Conservation (phyloP, 2,113 vertebrate genomes). For the Atrichornis clamosus region DNA sequence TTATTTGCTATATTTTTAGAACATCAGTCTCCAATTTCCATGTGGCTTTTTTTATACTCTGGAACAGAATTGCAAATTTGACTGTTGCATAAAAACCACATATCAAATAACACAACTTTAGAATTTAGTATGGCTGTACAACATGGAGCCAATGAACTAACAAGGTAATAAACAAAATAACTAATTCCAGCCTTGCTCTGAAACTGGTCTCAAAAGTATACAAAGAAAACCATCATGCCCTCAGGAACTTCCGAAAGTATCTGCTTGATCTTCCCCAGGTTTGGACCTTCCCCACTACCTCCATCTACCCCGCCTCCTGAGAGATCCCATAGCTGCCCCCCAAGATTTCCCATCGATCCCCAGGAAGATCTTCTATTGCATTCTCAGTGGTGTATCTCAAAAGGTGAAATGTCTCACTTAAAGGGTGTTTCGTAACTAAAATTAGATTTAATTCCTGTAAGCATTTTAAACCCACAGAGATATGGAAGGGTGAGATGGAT, state of each 20-base stretch:
- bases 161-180: neutral
- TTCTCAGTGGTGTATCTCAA: neutral
- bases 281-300: neutral
- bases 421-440: neutral
- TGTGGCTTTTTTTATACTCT: neutral
- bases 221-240: neutral
- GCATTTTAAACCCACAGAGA: neutral
- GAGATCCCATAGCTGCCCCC: neutral
- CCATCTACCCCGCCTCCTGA: fast-evolving
- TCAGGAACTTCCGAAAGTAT: neutral
- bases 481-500: neutral
- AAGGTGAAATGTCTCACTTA: neutral
- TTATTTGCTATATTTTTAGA: neutral
- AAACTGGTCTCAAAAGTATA: neutral
- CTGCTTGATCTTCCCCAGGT: neutral
- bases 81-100: neutral
- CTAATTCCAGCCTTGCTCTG: neutral
- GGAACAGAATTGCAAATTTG: neutral
- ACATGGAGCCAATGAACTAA: neutral
- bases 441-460: neutral
- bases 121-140: neutral
- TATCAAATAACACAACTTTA: neutral
- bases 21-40: neutral
- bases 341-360: fast-evolving
- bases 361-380: neutral